Conservation (phyloP, 2,888 invertebrate genomes). For the Zhuqinia jingwanae region DNA sequence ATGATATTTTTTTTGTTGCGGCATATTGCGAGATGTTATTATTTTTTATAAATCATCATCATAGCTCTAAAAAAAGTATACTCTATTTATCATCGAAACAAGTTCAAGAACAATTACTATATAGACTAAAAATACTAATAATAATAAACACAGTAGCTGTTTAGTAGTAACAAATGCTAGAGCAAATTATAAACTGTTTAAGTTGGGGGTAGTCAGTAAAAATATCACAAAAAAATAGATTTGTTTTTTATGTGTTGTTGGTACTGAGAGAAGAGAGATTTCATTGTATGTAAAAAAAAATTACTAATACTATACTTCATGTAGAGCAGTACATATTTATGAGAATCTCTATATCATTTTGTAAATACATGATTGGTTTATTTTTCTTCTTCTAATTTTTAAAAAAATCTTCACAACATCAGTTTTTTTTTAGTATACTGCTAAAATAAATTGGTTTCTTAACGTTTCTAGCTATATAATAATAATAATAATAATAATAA, state of each 20-base stretch:
- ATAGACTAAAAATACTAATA: constrained; percentile 36
- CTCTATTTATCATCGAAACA: too few relatives aligned
- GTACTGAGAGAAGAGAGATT: constrained; percentile 64
- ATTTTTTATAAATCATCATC: too few relatives aligned
- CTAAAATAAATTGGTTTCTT: not conserved
- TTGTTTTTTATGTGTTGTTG: constrained; percentile 58
- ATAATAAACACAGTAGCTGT: constrained; percentile 27
- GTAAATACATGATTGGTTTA: constrained; percentile 16
- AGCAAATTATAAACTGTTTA: constrained; percentile 7
- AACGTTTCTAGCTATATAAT: too few relatives aligned
- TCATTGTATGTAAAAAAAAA: not conserved
- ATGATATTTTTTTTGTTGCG: constrained; percentile 14
- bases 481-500: too few relatives aligned
- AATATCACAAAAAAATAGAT: constrained; percentile 79
- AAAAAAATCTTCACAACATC: not conserved
- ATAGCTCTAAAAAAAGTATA: too few relatives aligned
- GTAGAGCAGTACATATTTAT: too few relatives aligned
- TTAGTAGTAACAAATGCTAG: constrained; percentile 21
- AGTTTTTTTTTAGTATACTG: too few relatives aligned
- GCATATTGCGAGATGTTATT: not conserved
- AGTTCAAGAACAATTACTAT: too few relatives aligned
- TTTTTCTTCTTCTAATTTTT: not conserved
- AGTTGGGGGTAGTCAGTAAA: constrained; percentile 74
- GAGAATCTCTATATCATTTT: not conserved
- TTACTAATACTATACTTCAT: too few relatives aligned